phyloP scores from a whole-genome alignment of 2,797 vertebrate genomes.

The Cuniculus paca region DNA sequence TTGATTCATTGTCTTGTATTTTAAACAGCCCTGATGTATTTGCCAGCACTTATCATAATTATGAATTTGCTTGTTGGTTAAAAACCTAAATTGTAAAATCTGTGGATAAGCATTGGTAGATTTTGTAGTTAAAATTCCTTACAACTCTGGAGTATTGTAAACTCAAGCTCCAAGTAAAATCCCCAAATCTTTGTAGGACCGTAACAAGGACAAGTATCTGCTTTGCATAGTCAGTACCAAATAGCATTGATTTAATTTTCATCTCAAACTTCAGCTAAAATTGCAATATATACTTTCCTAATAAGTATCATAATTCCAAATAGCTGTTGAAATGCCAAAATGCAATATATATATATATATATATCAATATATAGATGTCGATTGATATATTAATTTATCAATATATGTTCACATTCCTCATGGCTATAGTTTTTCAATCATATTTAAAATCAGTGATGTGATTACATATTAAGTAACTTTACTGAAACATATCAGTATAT shows the following conservation, averaged over 20 bases:
- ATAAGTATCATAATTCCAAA: not conserved
- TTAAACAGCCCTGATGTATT: not conserved
- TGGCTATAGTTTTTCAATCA: not conserved
- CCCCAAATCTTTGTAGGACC: not conserved
- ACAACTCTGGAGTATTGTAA: not conserved
- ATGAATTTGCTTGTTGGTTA: not conserved
- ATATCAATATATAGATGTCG: too few relatives aligned
- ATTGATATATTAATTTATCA: too few relatives aligned
- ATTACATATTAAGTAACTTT: not conserved
- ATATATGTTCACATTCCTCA: not conserved
- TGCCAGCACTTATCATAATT: too few relatives aligned
- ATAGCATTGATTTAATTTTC: not conserved
- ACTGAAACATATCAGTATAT: not conserved
- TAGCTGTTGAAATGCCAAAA: too few relatives aligned
- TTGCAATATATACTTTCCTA: not conserved
- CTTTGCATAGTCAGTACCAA: not conserved
- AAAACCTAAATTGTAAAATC: not conserved
- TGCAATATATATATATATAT: too few relatives aligned
- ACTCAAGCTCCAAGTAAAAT: not conserved
- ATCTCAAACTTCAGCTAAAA: not conserved
- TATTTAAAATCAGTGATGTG: not conserved
- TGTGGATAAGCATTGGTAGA: not conserved
- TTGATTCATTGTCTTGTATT: not conserved
- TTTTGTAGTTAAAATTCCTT: not conserved
- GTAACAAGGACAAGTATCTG: not conserved